Percentiles rank a stretch among this genome's conserved stretches.
phyloP scores from a whole-genome alignment of 2,888 invertebrate species.

The Lepidonotus clava region DNA sequence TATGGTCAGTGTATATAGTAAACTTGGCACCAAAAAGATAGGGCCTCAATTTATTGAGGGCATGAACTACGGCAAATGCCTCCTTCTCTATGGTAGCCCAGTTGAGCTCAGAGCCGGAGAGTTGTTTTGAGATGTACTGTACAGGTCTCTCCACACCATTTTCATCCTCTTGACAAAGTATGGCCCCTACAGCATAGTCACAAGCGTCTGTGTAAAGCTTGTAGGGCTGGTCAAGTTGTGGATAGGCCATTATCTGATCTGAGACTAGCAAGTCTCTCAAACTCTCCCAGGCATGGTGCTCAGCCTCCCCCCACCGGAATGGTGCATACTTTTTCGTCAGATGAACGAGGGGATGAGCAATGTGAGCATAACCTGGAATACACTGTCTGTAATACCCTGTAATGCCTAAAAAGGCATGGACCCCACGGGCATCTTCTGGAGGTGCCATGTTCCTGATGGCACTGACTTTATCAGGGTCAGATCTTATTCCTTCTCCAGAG shows the following conservation, averaged over 20 bases:
- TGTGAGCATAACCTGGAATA: slow-evolving; percentile 47
- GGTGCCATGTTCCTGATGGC: slow-evolving; percentile 10
- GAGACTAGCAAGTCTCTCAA: slow-evolving; percentile 30
- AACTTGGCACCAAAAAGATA: slow-evolving; percentile 52
- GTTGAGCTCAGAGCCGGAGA: background rate
- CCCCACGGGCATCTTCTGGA: background rate
- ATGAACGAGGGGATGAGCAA: slow-evolving; percentile 15
- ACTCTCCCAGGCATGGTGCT: slow-evolving; percentile 14
- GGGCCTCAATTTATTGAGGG: slow-evolving; percentile 41
- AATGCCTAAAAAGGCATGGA: slow-evolving; percentile 34
- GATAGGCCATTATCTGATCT: slow-evolving; percentile 13
- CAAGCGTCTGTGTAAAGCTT: slow-evolving; percentile 47
- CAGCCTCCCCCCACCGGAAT: background rate
- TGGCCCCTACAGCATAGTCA: background rate
- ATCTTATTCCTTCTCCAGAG: background rate
- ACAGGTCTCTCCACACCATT: slow-evolving; percentile 36
- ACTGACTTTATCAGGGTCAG: background rate
- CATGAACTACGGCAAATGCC: slow-evolving; percentile 25
- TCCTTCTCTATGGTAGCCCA: slow-evolving; percentile 44
- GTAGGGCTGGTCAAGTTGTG: slow-evolving; percentile 3
- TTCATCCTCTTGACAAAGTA: slow-evolving; percentile 8
- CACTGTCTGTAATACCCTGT: slow-evolving; percentile 52
- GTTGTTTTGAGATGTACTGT: slow-evolving; percentile 31
- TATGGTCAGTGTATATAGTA: slow-evolving; percentile 45
- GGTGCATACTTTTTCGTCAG: slow-evolving; percentile 37